phyloP scores from a whole-genome alignment of 64 coral and sea anemone genomes.

The Porites australiensis region DNA sequence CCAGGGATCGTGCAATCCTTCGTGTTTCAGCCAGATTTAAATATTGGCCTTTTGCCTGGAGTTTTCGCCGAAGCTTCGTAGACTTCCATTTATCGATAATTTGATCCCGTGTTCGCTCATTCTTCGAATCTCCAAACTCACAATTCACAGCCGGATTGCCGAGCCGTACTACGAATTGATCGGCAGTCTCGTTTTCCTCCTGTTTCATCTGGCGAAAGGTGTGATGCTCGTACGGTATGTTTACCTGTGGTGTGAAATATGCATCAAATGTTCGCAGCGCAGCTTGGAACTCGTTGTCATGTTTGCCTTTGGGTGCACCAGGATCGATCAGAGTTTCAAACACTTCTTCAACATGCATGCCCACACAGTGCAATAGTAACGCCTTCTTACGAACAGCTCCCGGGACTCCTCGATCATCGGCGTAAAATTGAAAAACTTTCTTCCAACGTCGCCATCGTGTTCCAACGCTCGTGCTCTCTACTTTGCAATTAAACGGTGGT shows the following conservation, averaged over 20 bases:
- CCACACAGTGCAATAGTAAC: slow-evolving; percentile 40
- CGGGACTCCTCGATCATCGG: slow-evolving; percentile 3
- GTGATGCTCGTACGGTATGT: slow-evolving; percentile 46
- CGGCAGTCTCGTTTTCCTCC: slow-evolving; percentile 30
- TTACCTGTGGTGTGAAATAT: slow-evolving; percentile 11
- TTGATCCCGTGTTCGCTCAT: slow-evolving; percentile 65
- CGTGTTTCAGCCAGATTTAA: neutral
- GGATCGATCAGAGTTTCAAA: slow-evolving; percentile 51
- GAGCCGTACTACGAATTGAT: neutral
- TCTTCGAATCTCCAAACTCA: slow-evolving; percentile 40
- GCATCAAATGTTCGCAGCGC: slow-evolving; percentile 1
- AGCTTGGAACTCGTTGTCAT: neutral
- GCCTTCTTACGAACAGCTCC: slow-evolving; percentile 6
- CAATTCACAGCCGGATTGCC: slow-evolving; percentile 51
- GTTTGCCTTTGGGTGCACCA: slow-evolving; percentile 6
- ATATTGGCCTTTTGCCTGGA: neutral
- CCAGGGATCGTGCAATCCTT: neutral
- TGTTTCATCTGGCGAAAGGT: slow-evolving; percentile 44
- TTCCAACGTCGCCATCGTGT: slow-evolving; percentile 35
- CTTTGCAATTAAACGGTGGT: neutral
- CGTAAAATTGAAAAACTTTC: slow-evolving; percentile 38
- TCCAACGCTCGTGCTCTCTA: slow-evolving; percentile 3
- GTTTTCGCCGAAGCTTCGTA: slow-evolving; percentile 34
- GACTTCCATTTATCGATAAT: slow-evolving; percentile 67
- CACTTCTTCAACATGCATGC: slow-evolving; percentile 53